A percentile compares a stretch with the other conserved stretches of the same genome.
phyloP scores from a whole-genome alignment of 2,797 vertebrate species.

The Uromys caudimaculatus region DNA sequence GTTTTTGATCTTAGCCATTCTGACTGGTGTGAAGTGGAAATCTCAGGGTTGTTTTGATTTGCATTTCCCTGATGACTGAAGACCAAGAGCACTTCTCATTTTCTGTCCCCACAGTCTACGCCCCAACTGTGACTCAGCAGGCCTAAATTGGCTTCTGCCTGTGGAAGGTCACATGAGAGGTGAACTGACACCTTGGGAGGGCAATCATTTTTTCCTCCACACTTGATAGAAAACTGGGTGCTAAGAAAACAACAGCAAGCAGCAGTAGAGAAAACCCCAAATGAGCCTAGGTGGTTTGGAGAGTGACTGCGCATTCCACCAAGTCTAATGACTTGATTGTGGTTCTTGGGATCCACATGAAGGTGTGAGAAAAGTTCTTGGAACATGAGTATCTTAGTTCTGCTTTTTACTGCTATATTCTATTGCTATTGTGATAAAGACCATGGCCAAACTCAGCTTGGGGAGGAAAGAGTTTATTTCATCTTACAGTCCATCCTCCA shows the following conservation, averaged over 20 bases:
- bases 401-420: no score
- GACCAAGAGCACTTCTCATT: neutral
- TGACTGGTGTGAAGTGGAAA: no score
- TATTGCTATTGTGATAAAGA: neutral
- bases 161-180: neutral
- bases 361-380: neutral
- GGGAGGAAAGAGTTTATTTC: neutral
- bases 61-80: no score
- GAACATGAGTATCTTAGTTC: neutral
- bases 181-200: neutral
- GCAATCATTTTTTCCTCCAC: neutral
- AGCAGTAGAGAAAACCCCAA: neutral
- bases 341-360: neutral
- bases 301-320: neutral
- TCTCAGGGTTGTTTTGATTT: no score
- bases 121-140: neutral
- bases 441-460: neutral
- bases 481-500: neutral
- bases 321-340: neutral
- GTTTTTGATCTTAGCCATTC: no score
- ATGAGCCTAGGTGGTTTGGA: no score
- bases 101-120: neutral
- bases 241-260: neutral
- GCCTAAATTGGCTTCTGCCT: neutral
- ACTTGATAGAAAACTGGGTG: conserved; percentile 32